A percentile compares a stretch with the other conserved stretches of the same genome.
These are phyloP conservation scores for Odontocerum albicorne DNA, from an alignment of 2,888 invertebrate genomes.

Conservation along the genomic window DNA sequence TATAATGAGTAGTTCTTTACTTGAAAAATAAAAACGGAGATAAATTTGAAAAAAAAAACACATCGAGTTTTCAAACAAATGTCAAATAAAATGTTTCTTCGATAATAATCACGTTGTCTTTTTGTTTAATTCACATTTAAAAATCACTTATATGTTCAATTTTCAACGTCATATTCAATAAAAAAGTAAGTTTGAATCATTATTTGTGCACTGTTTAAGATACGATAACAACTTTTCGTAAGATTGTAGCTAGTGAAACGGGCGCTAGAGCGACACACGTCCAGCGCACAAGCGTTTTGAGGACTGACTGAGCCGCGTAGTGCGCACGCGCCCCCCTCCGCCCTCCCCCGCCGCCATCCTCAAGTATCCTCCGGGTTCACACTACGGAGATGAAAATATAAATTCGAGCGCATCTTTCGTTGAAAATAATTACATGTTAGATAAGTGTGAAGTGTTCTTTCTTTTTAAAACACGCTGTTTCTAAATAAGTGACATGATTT, in stretches of 20 bases:
- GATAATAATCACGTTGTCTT: too few relatives aligned
- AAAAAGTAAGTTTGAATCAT: neutral
- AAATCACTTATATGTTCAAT: neutral
- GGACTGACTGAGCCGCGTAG: conserved; percentile 26
- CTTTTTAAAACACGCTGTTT: too few relatives aligned
- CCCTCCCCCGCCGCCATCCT: conserved; percentile 19
- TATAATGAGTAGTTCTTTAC: neutral
- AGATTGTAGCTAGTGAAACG: neutral
- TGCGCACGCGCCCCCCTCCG: conserved; percentile 28
- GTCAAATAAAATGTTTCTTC: too few relatives aligned
- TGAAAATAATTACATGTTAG: too few relatives aligned
- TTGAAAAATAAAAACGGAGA: neutral
- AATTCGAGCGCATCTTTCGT: too few relatives aligned
- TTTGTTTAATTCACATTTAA: too few relatives aligned
- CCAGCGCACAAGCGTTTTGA: conserved; percentile 17
- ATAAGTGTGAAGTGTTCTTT: too few relatives aligned
- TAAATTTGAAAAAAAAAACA: neutral
- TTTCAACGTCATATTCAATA: neutral
- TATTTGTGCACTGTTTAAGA: neutral
- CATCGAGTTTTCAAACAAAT: neutral
- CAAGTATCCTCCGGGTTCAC: too few relatives aligned
- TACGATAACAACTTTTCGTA: too few relatives aligned
- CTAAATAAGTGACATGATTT: too few relatives aligned
- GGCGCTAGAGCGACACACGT: conserved; percentile 19
- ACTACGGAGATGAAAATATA: too few relatives aligned